Base-by-base conservation (phyloP, 2,888 invertebrate species). In the Sesamia inferens region DNA sequence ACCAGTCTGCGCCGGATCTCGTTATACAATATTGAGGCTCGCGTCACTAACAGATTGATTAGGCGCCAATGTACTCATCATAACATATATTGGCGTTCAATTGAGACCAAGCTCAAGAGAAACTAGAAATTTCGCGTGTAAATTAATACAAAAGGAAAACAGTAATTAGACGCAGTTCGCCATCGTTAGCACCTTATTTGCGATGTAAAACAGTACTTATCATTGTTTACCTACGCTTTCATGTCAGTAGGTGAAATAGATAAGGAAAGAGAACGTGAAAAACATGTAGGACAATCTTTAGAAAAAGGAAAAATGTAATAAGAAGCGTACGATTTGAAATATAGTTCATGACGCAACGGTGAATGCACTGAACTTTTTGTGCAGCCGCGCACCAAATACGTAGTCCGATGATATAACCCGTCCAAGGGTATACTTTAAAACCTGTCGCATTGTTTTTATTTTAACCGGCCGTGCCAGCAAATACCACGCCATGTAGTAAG, bases 231-330 rank as follows among this genome's bases (percentile, higher is more conserved):
- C 83, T 87, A 90, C 85, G 88, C 89, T 91, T 91, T 88, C 86
- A 90, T 92, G 92, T 93, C 87, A 94, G 92, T 93, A 82, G 92
- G 93, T 91, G 89, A 93, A 90, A 89, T 86, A 91, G 94, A 95
- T 94, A 94, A 92, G 84, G 85, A 88, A 85, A 87, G 78, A 86
- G 88, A 86, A 83, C 87, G 88, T 78, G 86, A 91, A 91, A 92
- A 90, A 88, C 89, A 89, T 89, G 89, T 47, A 84, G 82, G 85
- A 89, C 76, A 86, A 79, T 77, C 86, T 87, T n/a, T 87, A 89
- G 85, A 78, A 87, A 13, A 71, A 57, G 74, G 79, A 76, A 82
- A 82, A 82, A 85, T 81, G 11, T 22, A 63, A 19, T 39, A 67
- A 42, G 19, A 55, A 58, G 39, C 44, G 13, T 16, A 70, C 57